Evolutionary conservation across 2,888 invertebrate genomes (phyloP), one percentile per base, ranked within the genome.

Genomic region (Portevinia maculata): DNA sequence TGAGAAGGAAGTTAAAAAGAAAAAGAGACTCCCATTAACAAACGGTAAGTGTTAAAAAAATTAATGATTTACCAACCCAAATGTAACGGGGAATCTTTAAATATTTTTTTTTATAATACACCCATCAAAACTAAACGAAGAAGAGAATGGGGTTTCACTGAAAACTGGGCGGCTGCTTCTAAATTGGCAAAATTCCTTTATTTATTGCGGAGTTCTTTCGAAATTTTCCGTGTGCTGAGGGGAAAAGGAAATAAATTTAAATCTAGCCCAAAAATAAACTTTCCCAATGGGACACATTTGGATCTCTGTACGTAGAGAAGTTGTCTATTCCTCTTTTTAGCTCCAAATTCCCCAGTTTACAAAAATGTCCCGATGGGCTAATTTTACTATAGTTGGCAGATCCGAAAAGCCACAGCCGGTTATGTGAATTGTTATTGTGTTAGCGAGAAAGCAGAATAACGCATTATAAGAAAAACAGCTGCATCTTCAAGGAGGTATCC

Each of bases 11-110:
- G 32, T 32, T 32, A 48, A 48, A 52, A 50, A 57, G 39, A 17
- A 60, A 24, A 44, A 59, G 37, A 53, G 3, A 19, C 48, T 37
- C 69, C 53, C 37, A 53, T 34, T 32, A 62, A 64, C 15, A 32
- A 81, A 76, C 81, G 81, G 81, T 81, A 81, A 81, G 81, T 81
- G 59, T 60, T 70, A 24, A n/a, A 44, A 37, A 30, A 55, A 39
- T 1, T 37, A 64, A 69, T 62, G n/a, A n/a, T 64, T 11, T 4
- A 55, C 28, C 44, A 9, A n/a, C 13, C 30, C 34, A 30, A 44
- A 53, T 50, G 62, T 48, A 53, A 44, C 19, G 8, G 32, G 28
- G 15, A 48, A 74, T 69, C 79, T 74, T 79, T 64, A 79, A n/a
- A n/a, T n/a, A 28, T 55, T 53, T 39, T 11, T 55, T 52, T 32